These are phyloP conservation scores for Ophion costatus DNA, from an alignment of 2,888 invertebrate genomes.

Conservation along the genomic window DNA sequence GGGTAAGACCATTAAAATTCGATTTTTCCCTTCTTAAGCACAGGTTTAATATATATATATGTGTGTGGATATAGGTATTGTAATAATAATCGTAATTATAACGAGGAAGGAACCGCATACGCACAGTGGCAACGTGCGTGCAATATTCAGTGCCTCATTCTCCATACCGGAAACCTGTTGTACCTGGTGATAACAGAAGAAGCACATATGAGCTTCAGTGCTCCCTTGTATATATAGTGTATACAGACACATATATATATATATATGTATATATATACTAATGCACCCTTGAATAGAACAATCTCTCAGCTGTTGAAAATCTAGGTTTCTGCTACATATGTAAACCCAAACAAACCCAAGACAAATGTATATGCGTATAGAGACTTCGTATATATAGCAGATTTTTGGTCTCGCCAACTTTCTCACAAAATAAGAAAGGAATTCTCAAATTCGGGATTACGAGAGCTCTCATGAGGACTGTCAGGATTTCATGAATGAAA, in stretches of 20 bases:
- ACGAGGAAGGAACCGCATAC: slow-evolving; percentile 39
- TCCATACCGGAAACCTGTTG: slow-evolving; percentile 58
- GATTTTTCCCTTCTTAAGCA: no score
- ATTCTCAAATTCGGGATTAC: slow-evolving; percentile 41
- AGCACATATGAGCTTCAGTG: slow-evolving; percentile 22
- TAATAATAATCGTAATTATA: slow-evolving; percentile 39
- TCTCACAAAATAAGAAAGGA: slow-evolving; percentile 37
- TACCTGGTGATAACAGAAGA: slow-evolving; percentile 54
- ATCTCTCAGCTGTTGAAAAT: neutral
- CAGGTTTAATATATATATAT: neutral
- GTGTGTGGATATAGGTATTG: neutral
- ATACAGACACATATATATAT: neutral
- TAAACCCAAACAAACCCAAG: no score
- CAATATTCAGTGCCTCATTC: slow-evolving; percentile 53
- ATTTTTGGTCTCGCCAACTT: neutral
- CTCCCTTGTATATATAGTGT: slow-evolving; percentile 11
- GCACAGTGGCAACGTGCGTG: slow-evolving; percentile 57
- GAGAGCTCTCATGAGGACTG: slow-evolving; percentile 16
- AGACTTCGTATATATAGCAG: neutral
- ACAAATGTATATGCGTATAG: neutral
- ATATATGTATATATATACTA: neutral
- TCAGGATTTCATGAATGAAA: slow-evolving; percentile 64
- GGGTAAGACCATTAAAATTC: no score
- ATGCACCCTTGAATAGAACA: neutral
- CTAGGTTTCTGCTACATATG: no score